Conservation (phyloP, 1,140 invertebrate species). For the Apis cerana region DNA sequence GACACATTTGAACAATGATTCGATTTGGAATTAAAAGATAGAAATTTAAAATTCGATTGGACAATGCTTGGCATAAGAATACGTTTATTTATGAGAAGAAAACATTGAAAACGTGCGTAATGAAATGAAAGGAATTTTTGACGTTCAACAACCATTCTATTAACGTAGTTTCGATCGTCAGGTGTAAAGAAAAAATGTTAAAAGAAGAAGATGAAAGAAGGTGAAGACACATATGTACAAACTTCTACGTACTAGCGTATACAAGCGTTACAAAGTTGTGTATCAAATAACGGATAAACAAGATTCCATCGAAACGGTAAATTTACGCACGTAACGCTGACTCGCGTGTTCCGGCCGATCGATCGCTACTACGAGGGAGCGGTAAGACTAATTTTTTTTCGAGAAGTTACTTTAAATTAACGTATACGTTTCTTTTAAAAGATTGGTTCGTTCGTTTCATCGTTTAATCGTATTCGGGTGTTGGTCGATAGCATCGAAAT, state of each 20-base stretch:
- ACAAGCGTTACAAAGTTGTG: constrained; percentile 1
- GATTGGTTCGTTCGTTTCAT: constrained; percentile 13
- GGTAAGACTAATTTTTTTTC: constrained; percentile 40
- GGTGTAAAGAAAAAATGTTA: background rate
- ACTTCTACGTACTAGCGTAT: constrained; percentile 17
- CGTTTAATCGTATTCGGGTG: background rate
- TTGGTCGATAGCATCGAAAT: constrained; percentile 36
- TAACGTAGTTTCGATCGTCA: background rate
- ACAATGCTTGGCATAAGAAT: background rate
- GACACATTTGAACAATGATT: background rate
- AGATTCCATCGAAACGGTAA: constrained; percentile 32
- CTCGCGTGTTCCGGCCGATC: constrained; percentile 44
- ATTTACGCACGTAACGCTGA: constrained; percentile 37
- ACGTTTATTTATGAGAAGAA: background rate
- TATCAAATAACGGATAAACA: constrained; percentile 27
- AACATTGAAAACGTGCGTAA: background rate
- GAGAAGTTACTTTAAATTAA: constrained; percentile 19
- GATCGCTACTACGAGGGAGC: constrained; percentile 35
- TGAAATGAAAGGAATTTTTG: background rate
- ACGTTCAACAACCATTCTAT: background rate
- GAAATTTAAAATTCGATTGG: background rate
- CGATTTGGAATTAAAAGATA: background rate
- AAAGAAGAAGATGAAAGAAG: constrained; percentile 3
- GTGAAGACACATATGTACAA: background rate
- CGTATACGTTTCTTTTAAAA: constrained; percentile 15